Conservation (phyloP, 2,888 invertebrate species). For the Germaria angustata region DNA sequence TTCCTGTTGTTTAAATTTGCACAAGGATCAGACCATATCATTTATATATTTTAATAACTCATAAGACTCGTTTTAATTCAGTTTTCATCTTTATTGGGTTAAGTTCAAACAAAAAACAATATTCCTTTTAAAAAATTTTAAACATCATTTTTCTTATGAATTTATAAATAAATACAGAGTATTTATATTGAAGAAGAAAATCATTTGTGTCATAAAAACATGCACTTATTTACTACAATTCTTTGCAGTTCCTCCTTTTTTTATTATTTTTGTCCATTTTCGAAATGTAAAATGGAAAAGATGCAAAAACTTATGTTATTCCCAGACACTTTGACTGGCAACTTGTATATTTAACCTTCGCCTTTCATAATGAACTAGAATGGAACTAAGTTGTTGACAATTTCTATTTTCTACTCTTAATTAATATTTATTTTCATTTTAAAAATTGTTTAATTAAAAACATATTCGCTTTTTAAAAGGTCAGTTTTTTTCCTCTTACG, state of each 20-base stretch:
- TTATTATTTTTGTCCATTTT: background rate
- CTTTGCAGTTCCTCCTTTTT: background rate
- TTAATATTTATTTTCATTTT: background rate
- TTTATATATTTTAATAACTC: no score
- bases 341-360: slow-evolving; percentile 41
- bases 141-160: background rate
- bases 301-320: slow-evolving; percentile 44
- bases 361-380: slow-evolving; percentile 28
- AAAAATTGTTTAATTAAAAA: no score
- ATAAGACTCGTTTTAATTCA: no score
- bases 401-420: background rate
- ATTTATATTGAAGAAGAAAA: no score
- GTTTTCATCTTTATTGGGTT: background rate
- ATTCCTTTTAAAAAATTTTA: background rate
- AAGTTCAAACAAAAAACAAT: background rate
- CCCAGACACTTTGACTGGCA: slow-evolving; percentile 51
- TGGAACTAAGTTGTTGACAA: slow-evolving; percentile 1
- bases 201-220: slow-evolving; percentile 23
- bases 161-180: background rate
- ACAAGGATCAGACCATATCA: no score
- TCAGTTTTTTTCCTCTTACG: background rate
- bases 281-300: slow-evolving; percentile 16
- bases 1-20: no score
- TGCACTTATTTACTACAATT: slow-evolving; percentile 1
- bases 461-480: background rate